Evolutionary conservation across 2,113 vertebrate genomes (phyloP).

Genomic region (Triplophysa tibetana): DNA sequence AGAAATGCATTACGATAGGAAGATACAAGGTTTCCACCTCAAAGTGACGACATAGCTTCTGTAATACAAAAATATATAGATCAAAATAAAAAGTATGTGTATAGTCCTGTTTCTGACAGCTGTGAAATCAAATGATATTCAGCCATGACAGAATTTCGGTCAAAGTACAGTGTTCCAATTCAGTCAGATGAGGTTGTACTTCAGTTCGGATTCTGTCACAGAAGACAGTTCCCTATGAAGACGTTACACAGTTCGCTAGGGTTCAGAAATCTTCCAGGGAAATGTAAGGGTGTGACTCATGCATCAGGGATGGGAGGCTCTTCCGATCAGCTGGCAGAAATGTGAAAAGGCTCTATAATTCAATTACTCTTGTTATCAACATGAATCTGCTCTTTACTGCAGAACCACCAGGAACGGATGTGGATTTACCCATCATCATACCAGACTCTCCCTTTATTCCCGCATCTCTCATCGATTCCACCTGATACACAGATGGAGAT

Average conservation of each 20-base stretch:
- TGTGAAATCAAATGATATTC: too few relatives aligned
- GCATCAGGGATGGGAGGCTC: not conserved
- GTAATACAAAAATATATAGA: too few relatives aligned
- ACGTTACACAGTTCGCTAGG: not conserved
- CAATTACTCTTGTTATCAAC: constrained; percentile 47
- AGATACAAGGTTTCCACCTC: too few relatives aligned
- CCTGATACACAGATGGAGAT: constrained; percentile 7
- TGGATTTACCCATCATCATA: constrained; percentile 17
- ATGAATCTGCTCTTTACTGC: constrained; percentile 15
- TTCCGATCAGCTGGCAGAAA: constrained; percentile 25
- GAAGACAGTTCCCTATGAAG: not conserved
- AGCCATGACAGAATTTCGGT: too few relatives aligned
- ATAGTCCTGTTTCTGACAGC: too few relatives aligned
- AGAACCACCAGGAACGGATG: constrained; percentile 20
- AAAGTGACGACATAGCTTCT: too few relatives aligned
- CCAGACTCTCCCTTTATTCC: not conserved
- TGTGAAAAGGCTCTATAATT: constrained; percentile 48
- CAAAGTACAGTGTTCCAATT: too few relatives aligned
- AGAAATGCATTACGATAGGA: too few relatives aligned
- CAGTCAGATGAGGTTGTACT: not conserved
- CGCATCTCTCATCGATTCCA: not conserved
- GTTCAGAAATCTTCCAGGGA: not conserved
- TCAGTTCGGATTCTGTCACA: not conserved
- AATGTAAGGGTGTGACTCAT: constrained; percentile 17
- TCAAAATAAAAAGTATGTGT: too few relatives aligned